A percentile compares a stretch with the other conserved stretches of the same genome.
Evolutionary conservation across 2,888 invertebrate species (phyloP).

Genomic region (Ichneumon xanthorius): DNA sequence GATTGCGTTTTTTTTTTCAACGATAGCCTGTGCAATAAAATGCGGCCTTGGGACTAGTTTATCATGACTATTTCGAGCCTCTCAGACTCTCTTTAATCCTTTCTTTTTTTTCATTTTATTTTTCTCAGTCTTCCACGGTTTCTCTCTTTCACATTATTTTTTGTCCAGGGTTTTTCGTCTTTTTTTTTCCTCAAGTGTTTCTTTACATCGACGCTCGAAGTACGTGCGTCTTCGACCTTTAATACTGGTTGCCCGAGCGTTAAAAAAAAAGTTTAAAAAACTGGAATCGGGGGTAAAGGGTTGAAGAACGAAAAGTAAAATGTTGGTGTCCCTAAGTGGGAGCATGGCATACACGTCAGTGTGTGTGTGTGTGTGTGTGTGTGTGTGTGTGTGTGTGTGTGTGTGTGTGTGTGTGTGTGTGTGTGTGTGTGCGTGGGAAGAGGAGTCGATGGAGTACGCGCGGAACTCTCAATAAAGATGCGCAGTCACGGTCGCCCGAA

Average conservation of each 20-base stretch:
- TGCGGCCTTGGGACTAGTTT: slow-evolving; percentile 83
- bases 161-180: slow-evolving; percentile 13
- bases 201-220: neutral
- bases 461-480: slow-evolving; percentile 67
- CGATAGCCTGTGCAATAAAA: slow-evolving; percentile 62
- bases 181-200: slow-evolving; percentile 18
- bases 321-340: slow-evolving; percentile 8
- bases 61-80: slow-evolving; percentile 83
- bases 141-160: slow-evolving; percentile 52
- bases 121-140: slow-evolving; percentile 79
- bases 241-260: slow-evolving; percentile 44
- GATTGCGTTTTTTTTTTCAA: slow-evolving; percentile 67
- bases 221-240: neutral
- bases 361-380: neutral
- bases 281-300: neutral
- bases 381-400: neutral
- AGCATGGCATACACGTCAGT: neutral
- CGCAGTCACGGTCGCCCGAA: slow-evolving; percentile 62
- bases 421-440: neutral
- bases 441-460: slow-evolving; percentile 8
- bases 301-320: slow-evolving; percentile 35
- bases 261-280: neutral
- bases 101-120: slow-evolving; percentile 79
- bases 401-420: neutral
- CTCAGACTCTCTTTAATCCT: slow-evolving; percentile 79